Evolutionary conservation across 2,113 vertebrate genomes (phyloP).

Genomic region (Xiphorhynchus elegans): DNA sequence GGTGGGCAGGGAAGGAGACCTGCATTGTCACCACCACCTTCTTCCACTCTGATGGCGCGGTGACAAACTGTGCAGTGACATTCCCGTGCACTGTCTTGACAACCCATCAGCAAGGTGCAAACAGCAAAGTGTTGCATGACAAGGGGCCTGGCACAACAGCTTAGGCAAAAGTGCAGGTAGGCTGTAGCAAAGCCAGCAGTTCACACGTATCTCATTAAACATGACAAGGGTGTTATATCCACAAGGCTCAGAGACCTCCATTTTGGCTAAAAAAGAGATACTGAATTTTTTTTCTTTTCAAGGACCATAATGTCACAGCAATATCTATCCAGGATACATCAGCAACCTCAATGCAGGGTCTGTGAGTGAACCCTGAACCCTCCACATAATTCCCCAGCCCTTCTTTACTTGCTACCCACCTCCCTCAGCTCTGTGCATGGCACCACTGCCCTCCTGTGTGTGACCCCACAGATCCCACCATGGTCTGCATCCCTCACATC

Average conservation of each 20-base stretch:
- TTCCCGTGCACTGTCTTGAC: background rate
- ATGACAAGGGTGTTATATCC: slow-evolving; percentile 8
- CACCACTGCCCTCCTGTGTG: accelerated
- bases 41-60: background rate
- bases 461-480: background rate
- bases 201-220: background rate
- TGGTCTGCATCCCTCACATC: background rate
- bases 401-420: background rate
- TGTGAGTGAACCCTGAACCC: background rate
- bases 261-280: background rate
- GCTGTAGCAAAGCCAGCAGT: slow-evolving; percentile 3
- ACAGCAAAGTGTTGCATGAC: background rate
- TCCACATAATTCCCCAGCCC: background rate
- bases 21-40: background rate
- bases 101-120: slow-evolving; percentile 45
- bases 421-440: background rate
- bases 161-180: background rate
- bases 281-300: background rate
- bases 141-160: background rate
- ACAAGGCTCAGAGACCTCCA: background rate
- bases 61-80: background rate
- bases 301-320: background rate
- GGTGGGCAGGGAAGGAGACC: background rate
- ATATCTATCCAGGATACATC: background rate
- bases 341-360: background rate